Evolutionary conservation across 2,888 invertebrate genomes (phyloP), one percentile per base, ranked within the genome.

Genomic region (Sturmia bella): DNA sequence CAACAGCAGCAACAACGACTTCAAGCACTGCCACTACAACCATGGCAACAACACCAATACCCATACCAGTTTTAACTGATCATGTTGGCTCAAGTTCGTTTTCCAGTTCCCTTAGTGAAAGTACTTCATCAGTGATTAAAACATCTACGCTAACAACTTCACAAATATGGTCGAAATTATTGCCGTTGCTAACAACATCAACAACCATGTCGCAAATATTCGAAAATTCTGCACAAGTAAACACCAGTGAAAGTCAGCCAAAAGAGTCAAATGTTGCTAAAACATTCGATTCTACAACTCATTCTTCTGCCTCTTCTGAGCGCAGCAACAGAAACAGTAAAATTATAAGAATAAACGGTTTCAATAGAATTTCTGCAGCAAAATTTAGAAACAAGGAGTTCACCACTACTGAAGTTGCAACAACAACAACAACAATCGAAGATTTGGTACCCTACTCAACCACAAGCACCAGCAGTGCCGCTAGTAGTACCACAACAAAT

Each of bases 251-350:
- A 68, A 68, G 21, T 24, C 13, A 43, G 15, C 63, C 24, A 17
- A 11, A 27, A 17, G 17, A 54, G 11, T 37, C 27, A 9, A 78
- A 39, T 37, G 68, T 13, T 41, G 37, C 41, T 45, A 41, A 48
- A 57, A 59, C 19, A 12, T 17, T 11, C 17, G 5, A 21, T 1
- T 2, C 27, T 3, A 4, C n/a, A 3, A 2, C 32, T 12, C 24
- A 64, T 3, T 11, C 59, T 15, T 72, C 78, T 7, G 17, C 72
- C 11, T 6, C 59, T 13, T 72, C 78, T 59, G 80, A 85, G 81
- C 87, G 85, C 85, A 89, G 87, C 59, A 75, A 83, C 81, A 86
- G 86, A 84, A 88, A 89, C 86, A 88, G 89, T 77, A 89, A 88
- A 89, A 87, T 88, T 84, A 86, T 85, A 80, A 85, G 86, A 64